phyloP scores from a whole-genome alignment of 23 tunicate genomes.

The Ciona savignyi region DNA sequence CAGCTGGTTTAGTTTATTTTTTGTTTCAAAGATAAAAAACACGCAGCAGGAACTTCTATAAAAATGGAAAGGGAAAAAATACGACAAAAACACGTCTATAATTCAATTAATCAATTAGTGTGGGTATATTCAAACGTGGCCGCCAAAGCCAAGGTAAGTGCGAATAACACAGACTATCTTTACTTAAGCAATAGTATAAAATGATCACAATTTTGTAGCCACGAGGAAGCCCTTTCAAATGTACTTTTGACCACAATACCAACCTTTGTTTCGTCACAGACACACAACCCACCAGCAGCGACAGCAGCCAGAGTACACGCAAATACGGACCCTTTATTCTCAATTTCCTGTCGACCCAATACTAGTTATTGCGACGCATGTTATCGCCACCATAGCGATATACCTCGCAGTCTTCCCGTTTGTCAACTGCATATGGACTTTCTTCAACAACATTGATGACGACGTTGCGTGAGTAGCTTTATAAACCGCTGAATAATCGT shows the following conservation, averaged over 20 bases:
- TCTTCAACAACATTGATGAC: slow-evolving; percentile 22
- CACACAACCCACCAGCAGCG: neutral
- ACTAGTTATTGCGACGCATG: slow-evolving; percentile 11
- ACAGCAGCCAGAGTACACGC: neutral
- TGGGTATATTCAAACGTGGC: no score
- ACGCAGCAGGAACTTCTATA: no score
- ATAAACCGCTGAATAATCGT: neutral
- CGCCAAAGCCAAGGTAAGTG: no score
- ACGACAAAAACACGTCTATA: no score
- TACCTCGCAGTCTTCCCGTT: slow-evolving; percentile 50
- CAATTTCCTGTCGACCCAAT: slow-evolving; percentile 23
- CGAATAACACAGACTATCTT: no score
- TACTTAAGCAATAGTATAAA: no score
- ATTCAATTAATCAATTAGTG: no score
- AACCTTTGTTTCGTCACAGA: neutral
- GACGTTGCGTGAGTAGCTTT: slow-evolving; percentile 47
- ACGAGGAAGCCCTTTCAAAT: neutral
- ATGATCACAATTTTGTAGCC: neutral
- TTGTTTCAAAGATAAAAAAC: no score
- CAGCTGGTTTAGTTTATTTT: no score
- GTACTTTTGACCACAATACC: neutral
- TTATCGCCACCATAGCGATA: slow-evolving; percentile 22
- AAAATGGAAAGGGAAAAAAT: no score
- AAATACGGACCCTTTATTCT: slow-evolving; percentile 40
- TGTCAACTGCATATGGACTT: slow-evolving; percentile 56